These are phyloP conservation scores for Platycheirus rosarum DNA, from an alignment of 2,888 invertebrate genomes.

Conservation along the genomic window DNA sequence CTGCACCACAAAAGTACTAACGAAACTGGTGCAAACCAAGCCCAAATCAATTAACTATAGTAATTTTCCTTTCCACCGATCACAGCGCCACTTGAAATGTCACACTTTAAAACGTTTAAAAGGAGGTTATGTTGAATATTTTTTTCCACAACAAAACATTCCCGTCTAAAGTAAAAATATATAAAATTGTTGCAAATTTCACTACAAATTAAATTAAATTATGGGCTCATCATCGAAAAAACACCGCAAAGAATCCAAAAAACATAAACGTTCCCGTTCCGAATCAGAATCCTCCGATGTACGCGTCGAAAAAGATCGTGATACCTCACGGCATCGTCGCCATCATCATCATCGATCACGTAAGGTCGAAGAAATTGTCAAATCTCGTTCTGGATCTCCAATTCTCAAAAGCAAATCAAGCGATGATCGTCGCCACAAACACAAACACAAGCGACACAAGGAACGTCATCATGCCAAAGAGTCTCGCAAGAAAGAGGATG, in stretches of 20 bases:
- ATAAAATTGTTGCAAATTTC: too few relatives aligned
- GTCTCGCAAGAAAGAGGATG: conserved; percentile 74
- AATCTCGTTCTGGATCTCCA: conserved; percentile 52
- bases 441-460: conserved; percentile 80
- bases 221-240: conserved; percentile 82
- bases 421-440: conserved; percentile 76
- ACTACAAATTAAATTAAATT: conserved; percentile 56
- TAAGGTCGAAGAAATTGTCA: conserved; percentile 36
- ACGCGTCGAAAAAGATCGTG: conserved; percentile 65
- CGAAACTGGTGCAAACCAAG: too few relatives aligned
- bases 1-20: too few relatives aligned
- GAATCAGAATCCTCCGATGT: conserved; percentile 71
- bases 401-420: conserved; percentile 33
- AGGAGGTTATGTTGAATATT: too few relatives aligned
- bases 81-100: too few relatives aligned
- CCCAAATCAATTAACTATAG: too few relatives aligned
- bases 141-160: too few relatives aligned
- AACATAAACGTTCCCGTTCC: conserved; percentile 79
- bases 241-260: conserved; percentile 81
- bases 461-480: conserved; percentile 78
- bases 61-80: too few relatives aligned
- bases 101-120: too few relatives aligned
- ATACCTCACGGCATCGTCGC: conserved; percentile 40
- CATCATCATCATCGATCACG: conserved; percentile 76
- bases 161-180: too few relatives aligned